Base-by-base conservation (phyloP, 1,140 invertebrate genomes). In the Whitmania pigra region DNA sequence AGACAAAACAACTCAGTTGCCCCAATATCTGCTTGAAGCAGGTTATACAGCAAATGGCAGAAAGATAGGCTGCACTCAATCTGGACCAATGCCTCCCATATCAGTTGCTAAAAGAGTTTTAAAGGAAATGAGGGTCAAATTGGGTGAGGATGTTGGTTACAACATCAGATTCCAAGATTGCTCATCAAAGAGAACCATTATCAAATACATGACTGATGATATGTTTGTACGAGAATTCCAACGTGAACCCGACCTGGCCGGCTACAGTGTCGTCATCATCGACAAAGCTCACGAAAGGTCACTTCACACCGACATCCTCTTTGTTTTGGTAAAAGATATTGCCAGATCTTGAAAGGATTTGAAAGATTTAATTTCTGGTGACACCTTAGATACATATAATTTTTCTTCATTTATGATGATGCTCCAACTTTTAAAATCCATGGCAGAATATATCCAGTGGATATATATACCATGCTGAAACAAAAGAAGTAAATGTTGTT, bases 151-250 rank as follows among this genome's bases (percentile, higher is more conserved):
- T 76, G 88, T 90, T 71, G 89, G 89, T 15, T 90, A 90, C 80
- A 87, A 86, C 75, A 90, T 90, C 75, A 80, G 89, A 74, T 90
- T 90, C 85, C 89, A 90, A 80, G 89, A 90, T 79, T 89, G 88
- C 78, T 89, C 89, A 5, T 88, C 87, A 27, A 88, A 89, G 77
- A 81, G 87, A 70, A 87, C 87, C 29, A 78, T 87, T 6, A 88
- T 99, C n/a, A 99, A 99, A 83, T 99, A 99, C 78, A 98, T 99
- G 95, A 99, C 97, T 60, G 97, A 99, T 84, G 97, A 97, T 79
- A 99, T 97, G 78, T 81, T 99, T 63, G 89, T 99, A 67, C 85
- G 96, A 79, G 97, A 99, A 84, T 99, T 98, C 83, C 85, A 99
- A 3, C 91, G 91, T 72, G 96, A 99, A 82, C 95, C 95, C 0